Percentiles rank a stretch among this genome's conserved stretches.
phyloP scores from a whole-genome alignment of 1,140 invertebrate genomes.

The Adoxophyes honmai region DNA sequence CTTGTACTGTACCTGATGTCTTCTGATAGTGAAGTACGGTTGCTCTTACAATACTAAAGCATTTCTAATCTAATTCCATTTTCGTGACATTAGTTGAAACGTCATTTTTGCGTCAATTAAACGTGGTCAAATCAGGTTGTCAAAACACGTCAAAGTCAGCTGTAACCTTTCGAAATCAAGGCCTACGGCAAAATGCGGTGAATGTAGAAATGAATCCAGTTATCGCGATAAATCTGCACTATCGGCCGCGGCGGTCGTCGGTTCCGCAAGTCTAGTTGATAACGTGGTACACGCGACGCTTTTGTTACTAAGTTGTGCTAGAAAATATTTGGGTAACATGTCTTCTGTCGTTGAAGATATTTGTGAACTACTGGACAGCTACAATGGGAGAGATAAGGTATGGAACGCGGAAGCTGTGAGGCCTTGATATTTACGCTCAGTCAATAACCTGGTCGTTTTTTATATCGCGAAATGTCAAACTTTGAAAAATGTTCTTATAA shows the following conservation, averaged over 20 bases:
- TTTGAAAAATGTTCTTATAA: background rate
- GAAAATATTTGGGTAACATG: conserved; percentile 25
- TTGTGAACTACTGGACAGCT: conserved; percentile 66
- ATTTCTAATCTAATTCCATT: too few species aligned
- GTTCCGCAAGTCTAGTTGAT: conserved; percentile 24
- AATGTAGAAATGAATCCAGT: conserved; percentile 59
- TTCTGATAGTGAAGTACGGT: too few species aligned
- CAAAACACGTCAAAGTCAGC: conserved; percentile 29
- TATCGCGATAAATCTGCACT: conserved; percentile 40
- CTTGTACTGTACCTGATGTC: too few species aligned
- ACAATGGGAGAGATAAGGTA: conserved; percentile 72
- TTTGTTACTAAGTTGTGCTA: background rate
- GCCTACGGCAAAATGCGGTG: conserved; percentile 40
- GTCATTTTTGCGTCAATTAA: too few species aligned
- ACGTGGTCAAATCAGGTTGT: background rate
- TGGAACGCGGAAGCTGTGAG: conserved; percentile 52
- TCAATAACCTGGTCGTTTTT: conserved; percentile 24
- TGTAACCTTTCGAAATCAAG: conserved; percentile 55
- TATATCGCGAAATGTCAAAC: background rate
- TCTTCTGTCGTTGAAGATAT: conserved; percentile 62
- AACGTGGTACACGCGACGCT: conserved; percentile 18
- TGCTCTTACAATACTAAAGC: too few species aligned
- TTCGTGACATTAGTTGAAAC: background rate
- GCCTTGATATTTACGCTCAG: conserved; percentile 40
- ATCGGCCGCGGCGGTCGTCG: conserved; percentile 29